Conservation (phyloP, 2,113 vertebrate genomes). For the Pyxicephalus adspersus region DNA sequence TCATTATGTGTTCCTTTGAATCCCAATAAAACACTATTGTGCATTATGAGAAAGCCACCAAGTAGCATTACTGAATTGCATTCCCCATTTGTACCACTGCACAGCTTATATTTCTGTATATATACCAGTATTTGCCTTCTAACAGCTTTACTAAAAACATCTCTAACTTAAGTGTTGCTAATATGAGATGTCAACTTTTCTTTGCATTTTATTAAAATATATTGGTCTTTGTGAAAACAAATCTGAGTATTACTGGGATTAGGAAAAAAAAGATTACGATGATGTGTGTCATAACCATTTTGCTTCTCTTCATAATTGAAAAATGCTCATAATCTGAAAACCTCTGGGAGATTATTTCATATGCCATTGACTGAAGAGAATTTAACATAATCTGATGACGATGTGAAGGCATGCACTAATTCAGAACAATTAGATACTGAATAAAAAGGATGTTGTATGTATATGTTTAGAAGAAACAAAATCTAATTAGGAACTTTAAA, state of each 20-base stretch:
- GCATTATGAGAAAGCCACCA: too few relatives aligned
- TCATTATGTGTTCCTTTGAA: too few relatives aligned
- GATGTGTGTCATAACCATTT: constrained; percentile 40
- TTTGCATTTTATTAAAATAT: constrained; percentile 18
- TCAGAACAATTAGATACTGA: constrained; percentile 13
- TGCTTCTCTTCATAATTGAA: constrained; percentile 27
- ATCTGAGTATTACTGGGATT: constrained; percentile 32
- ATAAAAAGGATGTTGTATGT: background rate
- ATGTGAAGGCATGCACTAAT: constrained; percentile 8
- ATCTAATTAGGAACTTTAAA: too few relatives aligned
- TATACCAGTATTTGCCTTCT: too few relatives aligned
- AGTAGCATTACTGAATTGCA: too few relatives aligned
- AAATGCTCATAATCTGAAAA: constrained; percentile 40
- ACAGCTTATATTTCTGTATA: too few relatives aligned
- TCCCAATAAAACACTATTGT: too few relatives aligned
- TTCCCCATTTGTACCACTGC: too few relatives aligned
- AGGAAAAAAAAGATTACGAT: constrained; percentile 12
- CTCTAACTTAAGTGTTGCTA: too few relatives aligned
- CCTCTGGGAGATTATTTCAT: constrained; percentile 8
- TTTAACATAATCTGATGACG: background rate
- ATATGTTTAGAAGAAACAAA: background rate
- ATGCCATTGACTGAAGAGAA: constrained; percentile 19
- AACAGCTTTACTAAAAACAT: too few relatives aligned
- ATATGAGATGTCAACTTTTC: background rate
- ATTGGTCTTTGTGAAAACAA: constrained; percentile 2